A percentile compares a stretch with the other conserved stretches of the same genome.
phyloP scores from a whole-genome alignment of 2,797 vertebrate genomes.

The Parauchenoglanis ngamensis region DNA sequence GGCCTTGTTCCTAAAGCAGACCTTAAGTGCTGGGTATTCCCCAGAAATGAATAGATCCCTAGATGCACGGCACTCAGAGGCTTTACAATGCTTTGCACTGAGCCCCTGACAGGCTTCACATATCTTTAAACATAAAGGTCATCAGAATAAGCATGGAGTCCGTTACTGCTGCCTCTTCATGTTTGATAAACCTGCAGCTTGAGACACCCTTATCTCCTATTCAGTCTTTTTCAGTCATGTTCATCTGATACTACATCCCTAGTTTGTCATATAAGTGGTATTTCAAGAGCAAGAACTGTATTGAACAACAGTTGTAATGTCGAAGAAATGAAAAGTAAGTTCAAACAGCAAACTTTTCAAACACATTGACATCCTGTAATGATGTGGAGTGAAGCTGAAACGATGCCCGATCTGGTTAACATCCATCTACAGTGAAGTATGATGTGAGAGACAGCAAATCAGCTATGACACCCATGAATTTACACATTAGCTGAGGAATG shows the following conservation, averaged over 20 bases:
- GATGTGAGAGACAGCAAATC: conserved; percentile 27
- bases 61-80: neutral
- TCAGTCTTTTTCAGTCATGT: conserved; percentile 17
- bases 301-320: conserved; percentile 13
- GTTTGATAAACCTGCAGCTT: conserved; percentile 29
- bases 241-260: conserved; percentile 27
- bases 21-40: neutral
- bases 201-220: conserved; percentile 18
- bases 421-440: conserved; percentile 2
- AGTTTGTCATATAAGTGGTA: neutral
- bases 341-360: neutral
- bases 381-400: conserved; percentile 5
- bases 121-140: conserved; percentile 43
- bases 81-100: neutral
- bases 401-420: conserved; percentile 7
- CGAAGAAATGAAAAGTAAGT: conserved; percentile 9
- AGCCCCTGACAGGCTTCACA: conserved; percentile 25
- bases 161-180: conserved; percentile 25
- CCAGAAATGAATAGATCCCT: neutral
- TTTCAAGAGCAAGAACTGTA: conserved; percentile 15
- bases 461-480: conserved; percentile 15
- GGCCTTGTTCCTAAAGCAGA: conserved; percentile 1
- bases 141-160: conserved; percentile 18
- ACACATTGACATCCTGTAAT: neutral
- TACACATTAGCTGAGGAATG: conserved; percentile 15